Base-by-base conservation (phyloP, 2,113 vertebrate genomes). In the Cygnus buccinator region DNA sequence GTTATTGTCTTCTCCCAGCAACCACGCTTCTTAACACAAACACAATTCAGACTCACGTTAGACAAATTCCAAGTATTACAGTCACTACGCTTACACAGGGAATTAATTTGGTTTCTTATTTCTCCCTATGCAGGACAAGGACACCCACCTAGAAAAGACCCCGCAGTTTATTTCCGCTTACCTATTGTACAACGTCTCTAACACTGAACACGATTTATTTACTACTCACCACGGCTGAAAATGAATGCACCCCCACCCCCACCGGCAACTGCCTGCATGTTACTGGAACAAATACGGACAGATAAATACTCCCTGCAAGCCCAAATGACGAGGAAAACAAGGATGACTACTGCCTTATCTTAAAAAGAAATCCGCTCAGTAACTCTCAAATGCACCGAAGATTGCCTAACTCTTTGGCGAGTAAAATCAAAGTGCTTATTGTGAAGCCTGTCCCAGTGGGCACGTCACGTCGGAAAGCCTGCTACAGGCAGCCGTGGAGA, bases 121-220 rank as follows among this genome's bases (percentile, higher is more conserved):
- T 84, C 48, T 77, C 29, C 18, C 37, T 48, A 15, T 9, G 29
- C 10, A 55, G 13, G 22, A 79, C 2, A 43, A 61, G 31, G 9
- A 7, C 39, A 68, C 10, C 17, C 4, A 54, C 1, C 8, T 4
- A 20, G 52, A 54, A 66, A 71, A 19, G 13, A 1, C 0, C 5
- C 9, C 17, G 20, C 54, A 82, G 35, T 26, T 90, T 41, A 72
- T 58, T 72, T 87, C 20, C 44, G 68, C 4, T 68, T 28, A 25
- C 52, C 18, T 31, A 35, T 13, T 78, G 44, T 13, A 76, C 70
- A 83, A 35, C 9, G 21, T 39, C 73, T 65, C 22, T 37, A 90
- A 55, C 26, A 65, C 18, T 31, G 44, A 41, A 72, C 25, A 22
- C 25, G 0, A 54, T 50, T 68, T n/a, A 87, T 43, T 79, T 59